A percentile compares a stretch with the other conserved stretches of the same genome.
Evolutionary conservation across 1,140 invertebrate species (phyloP).

Genomic region (Apis dorsata): DNA sequence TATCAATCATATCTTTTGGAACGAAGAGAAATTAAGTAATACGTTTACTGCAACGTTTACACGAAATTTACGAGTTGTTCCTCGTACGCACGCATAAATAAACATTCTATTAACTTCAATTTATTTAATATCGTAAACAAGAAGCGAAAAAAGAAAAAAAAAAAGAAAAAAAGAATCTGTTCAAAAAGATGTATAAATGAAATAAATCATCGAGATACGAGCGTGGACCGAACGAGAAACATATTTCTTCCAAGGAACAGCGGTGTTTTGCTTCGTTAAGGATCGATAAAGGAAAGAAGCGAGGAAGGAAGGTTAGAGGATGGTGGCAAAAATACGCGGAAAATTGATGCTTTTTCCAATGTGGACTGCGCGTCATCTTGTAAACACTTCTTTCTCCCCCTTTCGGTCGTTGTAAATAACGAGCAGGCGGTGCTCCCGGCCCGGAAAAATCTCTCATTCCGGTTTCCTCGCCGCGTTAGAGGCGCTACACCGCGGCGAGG

Average conservation of each 20-base stretch:
- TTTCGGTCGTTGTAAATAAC: slow-evolving; percentile 53
- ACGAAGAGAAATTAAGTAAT: no score
- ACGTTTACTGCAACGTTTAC: no score
- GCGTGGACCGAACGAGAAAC: background rate
- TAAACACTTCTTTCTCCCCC: slow-evolving; percentile 21
- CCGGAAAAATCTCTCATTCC: slow-evolving; percentile 58
- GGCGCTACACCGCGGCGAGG: slow-evolving; percentile 32
- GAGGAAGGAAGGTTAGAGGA: background rate
- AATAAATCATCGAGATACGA: slow-evolving; percentile 2
- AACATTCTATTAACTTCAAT: background rate
- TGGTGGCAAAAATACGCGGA: slow-evolving; percentile 8
- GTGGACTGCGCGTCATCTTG: background rate
- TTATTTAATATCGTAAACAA: background rate
- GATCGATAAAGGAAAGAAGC: background rate
- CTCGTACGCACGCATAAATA: background rate
- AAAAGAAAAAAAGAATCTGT: no score
- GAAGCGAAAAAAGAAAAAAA: no score
- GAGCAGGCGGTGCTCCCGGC: slow-evolving; percentile 28
- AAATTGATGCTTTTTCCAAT: slow-evolving; percentile 18
- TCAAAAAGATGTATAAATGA: background rate
- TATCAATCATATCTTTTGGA: no score
- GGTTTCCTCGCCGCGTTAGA: slow-evolving; percentile 50
- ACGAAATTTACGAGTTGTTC: background rate
- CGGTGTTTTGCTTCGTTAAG: slow-evolving; percentile 9
- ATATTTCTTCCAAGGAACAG: background rate